Base-by-base conservation (phyloP, 1,140 invertebrate genomes). In the Drosophila pseudoananassae region DNA sequence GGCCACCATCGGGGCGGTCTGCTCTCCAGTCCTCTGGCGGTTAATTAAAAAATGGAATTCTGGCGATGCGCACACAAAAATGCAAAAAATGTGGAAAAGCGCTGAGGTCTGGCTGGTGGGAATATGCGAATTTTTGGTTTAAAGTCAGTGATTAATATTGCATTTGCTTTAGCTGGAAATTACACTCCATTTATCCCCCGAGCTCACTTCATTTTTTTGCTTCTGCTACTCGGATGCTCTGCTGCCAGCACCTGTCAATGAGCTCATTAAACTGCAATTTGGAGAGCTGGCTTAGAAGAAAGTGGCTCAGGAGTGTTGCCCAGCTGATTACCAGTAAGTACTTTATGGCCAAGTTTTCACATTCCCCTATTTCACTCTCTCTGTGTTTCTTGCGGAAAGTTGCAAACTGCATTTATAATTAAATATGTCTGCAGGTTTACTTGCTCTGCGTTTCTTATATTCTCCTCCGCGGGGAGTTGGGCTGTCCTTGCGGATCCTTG, bases 221-320 rank as follows among this genome's bases (percentile, higher is more conserved):
- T n/a, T 8, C 2, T 47, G 25, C 4, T 45, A 14, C 43, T 55
- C 10, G 2, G 20, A 20, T 20, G 7, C 40, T 38, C 12, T 8
- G 33, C 6, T 27, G 25, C 25, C 25, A 36, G 52, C 54, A 55
- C 58, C 78, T 88, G 83, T 87, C 83, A 82, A 88, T 87, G 78
- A 82, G 83, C 83, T 81, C 70, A 81, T 89, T 81, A 89, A 89
- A 90, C 59, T 85, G 85, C 65, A 66, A 90, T 88, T 88, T 75
- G 20, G 53, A 51, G 17, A 65, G 58, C 54, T 82, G 49, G 75
- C 57, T 73, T 61, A 47, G 43, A 56, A 60, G 46, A 66, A 74
- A 84, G 25, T 27, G 25, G 25, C 25, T 27, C 25, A 68, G 66
- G 66, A 81, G 53, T 56, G 47, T 33, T 63, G 60, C 68, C 68